Conservation (phyloP, 2,888 invertebrate genomes). For the Sarcophaga carnaria region DNA sequence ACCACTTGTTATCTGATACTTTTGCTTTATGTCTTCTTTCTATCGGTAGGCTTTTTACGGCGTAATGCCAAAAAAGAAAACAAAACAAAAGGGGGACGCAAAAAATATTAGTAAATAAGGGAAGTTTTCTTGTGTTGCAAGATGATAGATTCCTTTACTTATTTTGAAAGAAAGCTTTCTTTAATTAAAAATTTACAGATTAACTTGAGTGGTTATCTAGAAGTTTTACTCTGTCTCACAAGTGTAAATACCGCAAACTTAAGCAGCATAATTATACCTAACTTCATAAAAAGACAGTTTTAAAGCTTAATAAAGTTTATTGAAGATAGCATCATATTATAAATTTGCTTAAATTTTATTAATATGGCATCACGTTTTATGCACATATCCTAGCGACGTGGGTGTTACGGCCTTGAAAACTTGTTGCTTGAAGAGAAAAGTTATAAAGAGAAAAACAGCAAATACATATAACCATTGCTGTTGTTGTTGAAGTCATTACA, state of each 20-base stretch:
- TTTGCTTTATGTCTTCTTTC: background rate
- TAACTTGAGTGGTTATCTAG: no score
- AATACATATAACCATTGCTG: background rate
- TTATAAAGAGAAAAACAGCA: background rate
- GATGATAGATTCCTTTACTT: background rate
- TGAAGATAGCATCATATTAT: background rate
- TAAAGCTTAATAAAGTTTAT: no score
- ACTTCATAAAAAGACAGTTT: no score
- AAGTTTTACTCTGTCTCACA: no score
- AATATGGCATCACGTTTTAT: constrained; percentile 11
- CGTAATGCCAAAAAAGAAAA: background rate
- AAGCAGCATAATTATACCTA: no score
- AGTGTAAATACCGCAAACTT: no score
- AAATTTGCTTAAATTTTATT: background rate
- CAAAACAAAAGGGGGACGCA: background rate
- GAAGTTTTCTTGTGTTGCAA: background rate
- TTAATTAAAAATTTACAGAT: no score
- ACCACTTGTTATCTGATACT: constrained; percentile 23
- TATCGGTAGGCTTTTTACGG: background rate
- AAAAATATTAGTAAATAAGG: background rate
- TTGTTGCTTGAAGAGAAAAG: constrained; percentile 50
- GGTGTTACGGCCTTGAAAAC: constrained; percentile 62
- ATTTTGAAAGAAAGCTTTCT: background rate
- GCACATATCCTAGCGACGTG: background rate
- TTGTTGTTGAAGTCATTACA: background rate